Evolutionary conservation across 2,888 invertebrate genomes (phyloP).

Genomic region (Scaptomyza caliginosa): DNA sequence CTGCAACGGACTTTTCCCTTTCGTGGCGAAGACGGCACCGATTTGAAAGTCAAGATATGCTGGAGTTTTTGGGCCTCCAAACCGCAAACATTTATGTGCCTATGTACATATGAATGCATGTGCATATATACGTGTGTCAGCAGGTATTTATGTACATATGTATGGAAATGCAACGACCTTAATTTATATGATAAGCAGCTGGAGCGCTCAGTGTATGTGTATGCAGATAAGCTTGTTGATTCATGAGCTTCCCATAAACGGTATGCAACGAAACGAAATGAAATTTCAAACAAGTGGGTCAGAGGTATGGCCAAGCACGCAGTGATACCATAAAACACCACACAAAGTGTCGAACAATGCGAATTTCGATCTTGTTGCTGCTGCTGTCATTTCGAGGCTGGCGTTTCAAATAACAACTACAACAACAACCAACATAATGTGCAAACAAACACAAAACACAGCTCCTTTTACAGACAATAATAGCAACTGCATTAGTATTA

Average conservation of each 20-base stretch:
- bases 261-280: slow-evolving; percentile 49
- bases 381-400: slow-evolving; percentile 56
- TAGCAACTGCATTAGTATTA: slow-evolving; percentile 13
- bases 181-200: slow-evolving; percentile 74
- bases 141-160: slow-evolving; percentile 1
- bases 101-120: neutral
- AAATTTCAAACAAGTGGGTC: slow-evolving; percentile 70
- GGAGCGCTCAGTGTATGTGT: slow-evolving; percentile 21
- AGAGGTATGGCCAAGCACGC: slow-evolving; percentile 44
- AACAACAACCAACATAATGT: slow-evolving; percentile 21
- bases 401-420: slow-evolving; percentile 55
- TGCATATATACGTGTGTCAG: neutral
- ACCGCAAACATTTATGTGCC: neutral
- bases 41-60: slow-evolving; percentile 70
- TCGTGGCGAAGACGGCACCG: slow-evolving; percentile 54
- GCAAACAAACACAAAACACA: slow-evolving; percentile 13
- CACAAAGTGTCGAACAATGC: slow-evolving; percentile 57
- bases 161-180: slow-evolving; percentile 61
- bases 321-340: slow-evolving; percentile 15
- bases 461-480: slow-evolving; percentile 61
- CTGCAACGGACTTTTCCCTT: slow-evolving; percentile 56
- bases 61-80: slow-evolving; percentile 4
- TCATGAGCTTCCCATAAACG: slow-evolving; percentile 57
- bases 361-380: slow-evolving; percentile 53
- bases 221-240: slow-evolving; percentile 66